phyloP scores from a whole-genome alignment of 2,888 invertebrate species.

The Harpagoxenus sublaevis region DNA sequence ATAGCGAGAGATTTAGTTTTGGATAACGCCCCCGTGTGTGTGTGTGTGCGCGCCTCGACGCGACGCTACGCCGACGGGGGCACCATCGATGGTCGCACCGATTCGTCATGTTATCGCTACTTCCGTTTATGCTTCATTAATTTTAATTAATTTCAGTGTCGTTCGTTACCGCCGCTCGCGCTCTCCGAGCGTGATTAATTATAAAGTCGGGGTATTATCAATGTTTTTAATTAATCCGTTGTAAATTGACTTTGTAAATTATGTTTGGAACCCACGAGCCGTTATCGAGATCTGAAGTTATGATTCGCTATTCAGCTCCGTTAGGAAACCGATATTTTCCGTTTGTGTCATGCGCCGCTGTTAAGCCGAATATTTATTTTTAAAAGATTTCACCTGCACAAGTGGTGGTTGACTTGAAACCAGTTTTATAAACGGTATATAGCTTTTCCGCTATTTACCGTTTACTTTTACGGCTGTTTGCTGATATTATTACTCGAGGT shows the following conservation, averaged over 20 bases:
- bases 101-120: conserved; percentile 76
- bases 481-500: conserved; percentile 20
- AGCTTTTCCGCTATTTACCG: conserved; percentile 24
- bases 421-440: conserved; percentile 32
- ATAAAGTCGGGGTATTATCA: conserved; percentile 67
- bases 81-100: conserved; percentile 56
- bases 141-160: conserved; percentile 75
- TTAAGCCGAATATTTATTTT: conserved; percentile 43
- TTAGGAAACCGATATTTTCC: conserved; percentile 45
- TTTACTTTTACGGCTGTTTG: conserved; percentile 27
- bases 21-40: conserved; percentile 34
- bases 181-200: conserved; percentile 64
- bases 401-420: conserved; percentile 24
- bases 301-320: conserved; percentile 25
- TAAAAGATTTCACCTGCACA: conserved; percentile 17
- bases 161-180: conserved; percentile 58
- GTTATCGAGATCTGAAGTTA: conserved; percentile 44
- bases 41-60: conserved; percentile 18
- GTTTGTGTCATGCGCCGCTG: conserved; percentile 20
- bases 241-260: conserved; percentile 70
- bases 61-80: conserved; percentile 50
- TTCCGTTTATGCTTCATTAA: conserved; percentile 77
- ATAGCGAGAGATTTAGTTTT: conserved; percentile 67
- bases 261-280: conserved; percentile 53
- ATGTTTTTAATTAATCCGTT: conserved; percentile 72